Percentiles rank a stretch among this genome's conserved stretches.
phyloP scores from a whole-genome alignment of 2,113 vertebrate species.

The Thermophis baileyi region DNA sequence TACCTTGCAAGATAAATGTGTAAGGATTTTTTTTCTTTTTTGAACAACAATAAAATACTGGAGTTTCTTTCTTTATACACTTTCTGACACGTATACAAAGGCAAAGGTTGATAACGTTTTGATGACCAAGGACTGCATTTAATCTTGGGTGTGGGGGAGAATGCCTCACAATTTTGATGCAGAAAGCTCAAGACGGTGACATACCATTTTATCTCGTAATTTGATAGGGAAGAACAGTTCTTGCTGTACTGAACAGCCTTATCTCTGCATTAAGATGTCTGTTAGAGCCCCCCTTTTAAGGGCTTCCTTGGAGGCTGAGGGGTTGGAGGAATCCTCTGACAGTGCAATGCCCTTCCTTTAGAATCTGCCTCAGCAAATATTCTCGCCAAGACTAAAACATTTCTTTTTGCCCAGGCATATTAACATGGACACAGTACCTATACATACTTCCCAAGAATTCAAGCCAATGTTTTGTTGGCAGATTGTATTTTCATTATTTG shows the following conservation, averaged over 20 bases:
- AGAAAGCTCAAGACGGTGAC: not conserved
- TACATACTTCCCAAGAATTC: not conserved
- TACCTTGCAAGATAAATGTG: not conserved
- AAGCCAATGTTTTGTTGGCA: not conserved
- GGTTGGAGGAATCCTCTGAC: not conserved
- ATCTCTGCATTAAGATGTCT: not conserved
- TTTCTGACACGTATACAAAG: conserved; percentile 14
- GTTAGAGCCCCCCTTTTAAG: not conserved
- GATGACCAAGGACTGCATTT: not conserved
- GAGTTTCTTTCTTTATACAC: conserved; percentile 23
- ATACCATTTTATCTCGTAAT: accelerated
- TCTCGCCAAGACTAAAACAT: not conserved
- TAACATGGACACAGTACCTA: not conserved
- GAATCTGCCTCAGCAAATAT: not conserved
- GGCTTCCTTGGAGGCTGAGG: not conserved
- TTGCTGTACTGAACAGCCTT: not conserved
- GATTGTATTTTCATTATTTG: not conserved
- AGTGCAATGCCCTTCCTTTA: not conserved
- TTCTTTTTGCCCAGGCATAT: not conserved
- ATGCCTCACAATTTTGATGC: not conserved
- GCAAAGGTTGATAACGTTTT: not conserved
- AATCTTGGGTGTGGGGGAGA: not conserved
- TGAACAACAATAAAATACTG: not conserved
- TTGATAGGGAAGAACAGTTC: not conserved
- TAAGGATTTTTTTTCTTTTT: not conserved